Base-by-base conservation (phyloP, 2,888 invertebrate genomes). In the Amblyjoppa fuscipennis region DNA sequence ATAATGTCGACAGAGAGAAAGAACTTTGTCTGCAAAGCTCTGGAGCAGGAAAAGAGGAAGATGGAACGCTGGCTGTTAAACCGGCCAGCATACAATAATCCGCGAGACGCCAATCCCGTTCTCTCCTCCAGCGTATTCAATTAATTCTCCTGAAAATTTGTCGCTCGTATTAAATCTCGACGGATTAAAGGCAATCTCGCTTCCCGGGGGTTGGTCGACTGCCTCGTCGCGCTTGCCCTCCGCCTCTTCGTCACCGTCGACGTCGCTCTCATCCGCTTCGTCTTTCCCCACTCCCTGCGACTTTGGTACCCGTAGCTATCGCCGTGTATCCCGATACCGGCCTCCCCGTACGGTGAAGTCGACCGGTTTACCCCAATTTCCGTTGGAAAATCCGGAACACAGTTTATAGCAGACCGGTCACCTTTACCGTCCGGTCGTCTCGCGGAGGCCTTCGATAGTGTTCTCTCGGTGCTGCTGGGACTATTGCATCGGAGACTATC, bases 131-230 rank as follows among this genome's bases (percentile, higher is more conserved):
- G 90, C 89, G 91, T 92, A 91, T 93, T 93, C 93, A 92, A 93
- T 93, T 93, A 93, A 93, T 93, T 93, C 92, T 90, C 92, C 91
- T 90, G 91, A 93, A 93, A 93, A 93, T 93, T 93, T 93, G 93
- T 93, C 93, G 93, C 92, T 92, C 90, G 93, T 93, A 93, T 93
- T 93, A 93, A 93, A 93, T 93, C 93, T 93, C 90, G 90, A 89
- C 88, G 93, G 93, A 93, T 93, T 93, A 93, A 93, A 93, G 91
- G 91, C 93, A 93, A 93, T 93, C 92, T 92, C 91, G 90, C 91
- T 89, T 90, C 87, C 89, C 87, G 59, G 59, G 87, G 87, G 87
- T 87, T 85, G 86, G 85, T 88, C 87, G 80, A 83, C 71, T 71
- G 80, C 87, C 83, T 85, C 87, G 83, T 85, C 88, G 70, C 25